A percentile compares a stretch with the other conserved stretches of the same genome.
These are phyloP conservation scores for Alcedo quadribrachys DNA, from an alignment of 2,797 vertebrate species.

Conservation along the genomic window DNA sequence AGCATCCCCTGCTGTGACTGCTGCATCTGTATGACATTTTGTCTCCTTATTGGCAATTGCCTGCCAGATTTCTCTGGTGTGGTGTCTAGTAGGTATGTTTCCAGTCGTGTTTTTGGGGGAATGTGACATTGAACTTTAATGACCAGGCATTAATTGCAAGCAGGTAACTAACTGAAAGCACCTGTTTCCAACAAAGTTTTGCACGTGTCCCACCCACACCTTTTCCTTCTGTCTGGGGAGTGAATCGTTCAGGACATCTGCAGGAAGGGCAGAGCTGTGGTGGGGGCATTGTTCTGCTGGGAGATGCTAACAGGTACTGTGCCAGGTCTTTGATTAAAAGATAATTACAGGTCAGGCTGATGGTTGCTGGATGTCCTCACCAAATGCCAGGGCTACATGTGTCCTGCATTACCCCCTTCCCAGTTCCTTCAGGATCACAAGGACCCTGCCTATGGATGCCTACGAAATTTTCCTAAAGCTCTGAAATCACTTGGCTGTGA, in stretches of 20 bases:
- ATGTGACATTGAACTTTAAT: background rate
- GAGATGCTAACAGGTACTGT: background rate
- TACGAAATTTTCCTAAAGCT: background rate
- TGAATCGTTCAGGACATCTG: conserved; percentile 5
- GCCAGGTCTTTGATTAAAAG: background rate
- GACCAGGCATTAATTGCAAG: background rate
- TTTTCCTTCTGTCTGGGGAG: conserved; percentile 1
- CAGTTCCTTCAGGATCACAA: background rate
- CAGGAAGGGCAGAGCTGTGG: conserved; percentile 29
- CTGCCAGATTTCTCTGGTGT: background rate
- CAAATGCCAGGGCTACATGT: background rate
- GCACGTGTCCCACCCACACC: background rate
- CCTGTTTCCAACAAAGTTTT: background rate
- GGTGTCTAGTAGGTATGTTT: background rate
- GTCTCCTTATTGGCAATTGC: background rate
- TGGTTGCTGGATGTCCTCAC: background rate
- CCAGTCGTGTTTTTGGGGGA: background rate
- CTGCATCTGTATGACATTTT: background rate
- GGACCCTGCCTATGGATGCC: background rate
- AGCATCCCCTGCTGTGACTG: background rate
- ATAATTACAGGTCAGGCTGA: conserved; percentile 1
- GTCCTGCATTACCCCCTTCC: background rate
- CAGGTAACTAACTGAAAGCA: background rate
- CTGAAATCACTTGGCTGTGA: background rate
- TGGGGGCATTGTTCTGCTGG: background rate